Percentiles rank a stretch among this genome's conserved stretches.
phyloP scores from a whole-genome alignment of 2,797 vertebrate species.

The Anas bernieri region DNA sequence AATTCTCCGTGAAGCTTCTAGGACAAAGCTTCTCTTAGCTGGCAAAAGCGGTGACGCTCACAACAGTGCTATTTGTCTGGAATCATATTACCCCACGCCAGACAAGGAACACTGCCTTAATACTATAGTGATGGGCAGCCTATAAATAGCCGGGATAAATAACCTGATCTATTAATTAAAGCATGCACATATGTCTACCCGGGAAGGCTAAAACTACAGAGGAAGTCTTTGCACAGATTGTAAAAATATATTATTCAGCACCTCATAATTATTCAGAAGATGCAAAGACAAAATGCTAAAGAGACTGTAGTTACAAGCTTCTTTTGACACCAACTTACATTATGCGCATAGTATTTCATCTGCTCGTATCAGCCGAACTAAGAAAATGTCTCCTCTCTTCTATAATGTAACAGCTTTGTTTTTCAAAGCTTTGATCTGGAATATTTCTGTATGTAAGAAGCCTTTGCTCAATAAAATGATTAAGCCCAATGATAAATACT shows the following conservation, averaged over 20 bases:
- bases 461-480: slow-evolving; percentile 48
- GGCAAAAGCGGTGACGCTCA: not conserved
- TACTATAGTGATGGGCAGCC: not conserved
- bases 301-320: not conserved
- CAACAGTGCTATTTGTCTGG: not conserved
- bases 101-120: not conserved
- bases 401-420: slow-evolving; percentile 25
- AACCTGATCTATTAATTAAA: not conserved
- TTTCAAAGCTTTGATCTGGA: slow-evolving; percentile 33
- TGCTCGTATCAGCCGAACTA: not conserved
- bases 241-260: not conserved
- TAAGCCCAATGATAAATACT: slow-evolving; percentile 42
- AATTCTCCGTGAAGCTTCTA: not conserved
- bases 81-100: not conserved
- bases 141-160: not conserved
- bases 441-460: slow-evolving; percentile 14
- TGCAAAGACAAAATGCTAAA: not conserved
- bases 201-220: not conserved
- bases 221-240: not conserved
- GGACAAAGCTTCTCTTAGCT: not conserved
- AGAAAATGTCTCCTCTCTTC: slow-evolving; percentile 43
- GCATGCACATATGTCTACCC: not conserved
- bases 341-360: not conserved
- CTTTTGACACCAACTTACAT: slow-evolving; percentile 17
- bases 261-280: slow-evolving; percentile 18